Percentiles rank a stretch among this genome's conserved stretches.
phyloP scores from a whole-genome alignment of 2,113 vertebrate species.

The Ammospiza caudacuta region DNA sequence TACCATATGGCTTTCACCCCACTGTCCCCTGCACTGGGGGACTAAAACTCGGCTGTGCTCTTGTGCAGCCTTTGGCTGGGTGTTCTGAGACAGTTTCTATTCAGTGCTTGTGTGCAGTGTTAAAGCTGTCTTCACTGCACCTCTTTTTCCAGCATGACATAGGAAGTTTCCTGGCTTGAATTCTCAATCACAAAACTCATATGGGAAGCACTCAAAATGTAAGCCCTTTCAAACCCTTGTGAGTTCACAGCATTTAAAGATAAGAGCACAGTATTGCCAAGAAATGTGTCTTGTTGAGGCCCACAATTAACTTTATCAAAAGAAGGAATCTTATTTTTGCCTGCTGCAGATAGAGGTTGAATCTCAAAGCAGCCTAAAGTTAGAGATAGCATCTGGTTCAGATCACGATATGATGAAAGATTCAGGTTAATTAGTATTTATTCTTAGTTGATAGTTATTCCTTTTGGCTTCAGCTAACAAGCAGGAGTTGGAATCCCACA shows the following conservation, averaged over 20 bases:
- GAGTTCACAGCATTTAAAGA: neutral
- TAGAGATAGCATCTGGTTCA: constrained; percentile 40
- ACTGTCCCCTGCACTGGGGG: rapidly evolving
- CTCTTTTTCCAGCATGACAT: neutral
- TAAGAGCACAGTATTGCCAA: neutral
- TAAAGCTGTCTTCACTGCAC: neutral
- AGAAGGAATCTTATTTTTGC: constrained; percentile 22
- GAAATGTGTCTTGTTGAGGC: neutral
- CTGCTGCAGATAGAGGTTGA: neutral
- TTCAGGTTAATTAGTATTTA: constrained; percentile 51
- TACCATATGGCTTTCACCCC: neutral
- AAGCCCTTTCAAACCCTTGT: neutral
- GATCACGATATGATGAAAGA: constrained; percentile 3
- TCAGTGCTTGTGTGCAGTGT: rapidly evolving
- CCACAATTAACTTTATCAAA: constrained; percentile 5
- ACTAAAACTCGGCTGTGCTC: rapidly evolving
- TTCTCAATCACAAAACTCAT: neutral
- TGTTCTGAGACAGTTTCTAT: neutral
- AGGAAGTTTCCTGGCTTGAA: neutral
- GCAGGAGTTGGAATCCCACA: neutral
- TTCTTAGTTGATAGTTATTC: constrained; percentile 13
- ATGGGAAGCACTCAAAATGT: neutral
- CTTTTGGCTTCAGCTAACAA: constrained; percentile 6
- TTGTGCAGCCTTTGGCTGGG: neutral
- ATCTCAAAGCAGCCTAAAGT: constrained; percentile 15